Evolutionary conservation across 2,888 invertebrate genomes (phyloP).

Genomic region (Tyria jacobaeae): DNA sequence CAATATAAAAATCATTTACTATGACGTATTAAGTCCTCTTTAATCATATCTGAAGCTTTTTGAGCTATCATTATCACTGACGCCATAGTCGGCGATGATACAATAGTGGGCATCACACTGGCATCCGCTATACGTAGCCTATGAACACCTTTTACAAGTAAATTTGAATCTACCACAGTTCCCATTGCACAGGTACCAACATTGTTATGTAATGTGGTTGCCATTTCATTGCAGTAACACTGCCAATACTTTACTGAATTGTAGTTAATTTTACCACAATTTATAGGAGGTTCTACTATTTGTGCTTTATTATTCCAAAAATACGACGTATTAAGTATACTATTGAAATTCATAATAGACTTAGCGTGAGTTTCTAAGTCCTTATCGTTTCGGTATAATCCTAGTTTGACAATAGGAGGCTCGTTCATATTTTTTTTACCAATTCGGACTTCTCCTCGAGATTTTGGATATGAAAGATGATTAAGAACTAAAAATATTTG

Average conservation of each 20-base stretch:
- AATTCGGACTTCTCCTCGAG: constrained; percentile 79
- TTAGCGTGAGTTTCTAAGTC: constrained; percentile 36
- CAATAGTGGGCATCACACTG: constrained; percentile 90
- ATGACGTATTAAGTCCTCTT: neutral
- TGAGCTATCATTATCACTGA: constrained; percentile 91
- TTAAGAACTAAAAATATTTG: constrained; percentile 34
- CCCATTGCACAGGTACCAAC: constrained; percentile 38
- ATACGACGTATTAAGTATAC: constrained; percentile 19
- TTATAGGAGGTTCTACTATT: constrained; percentile 6
- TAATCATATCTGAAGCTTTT: constrained; percentile 15
- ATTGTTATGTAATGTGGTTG: constrained; percentile 9
- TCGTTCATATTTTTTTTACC: constrained; percentile 23
- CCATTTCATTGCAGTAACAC: constrained; percentile 24
- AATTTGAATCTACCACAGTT: constrained; percentile 31
- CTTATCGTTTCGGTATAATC: constrained; percentile 21
- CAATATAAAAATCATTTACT: neutral
- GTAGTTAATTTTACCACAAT: constrained; percentile 5
- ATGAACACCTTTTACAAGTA: constrained; percentile 29
- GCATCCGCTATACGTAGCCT: constrained; percentile 89
- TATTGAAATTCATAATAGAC: constrained; percentile 33
- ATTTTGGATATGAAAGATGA: constrained; percentile 68
- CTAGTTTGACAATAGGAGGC: constrained; percentile 28
- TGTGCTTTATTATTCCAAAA: constrained; percentile 12
- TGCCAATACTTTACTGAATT: constrained; percentile 21
- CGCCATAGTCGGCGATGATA: constrained; percentile 91